phyloP scores from a whole-genome alignment of 2,113 vertebrate genomes.

The Gallinago jamesoni region DNA sequence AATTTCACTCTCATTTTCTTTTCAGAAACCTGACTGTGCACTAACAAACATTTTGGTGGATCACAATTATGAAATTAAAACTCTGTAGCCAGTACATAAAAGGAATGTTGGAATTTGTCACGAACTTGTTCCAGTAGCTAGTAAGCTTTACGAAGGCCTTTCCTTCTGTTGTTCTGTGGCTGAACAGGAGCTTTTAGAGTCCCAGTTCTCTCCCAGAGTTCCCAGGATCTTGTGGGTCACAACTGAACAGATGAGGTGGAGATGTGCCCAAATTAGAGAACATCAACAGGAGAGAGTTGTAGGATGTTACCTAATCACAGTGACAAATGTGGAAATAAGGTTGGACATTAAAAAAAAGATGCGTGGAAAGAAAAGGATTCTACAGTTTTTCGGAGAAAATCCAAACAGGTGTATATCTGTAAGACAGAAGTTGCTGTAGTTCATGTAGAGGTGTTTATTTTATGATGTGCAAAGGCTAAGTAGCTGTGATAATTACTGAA shows the following conservation, averaged over 20 bases:
- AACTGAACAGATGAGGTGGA: neutral
- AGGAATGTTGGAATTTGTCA: neutral
- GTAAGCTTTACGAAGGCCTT: neutral
- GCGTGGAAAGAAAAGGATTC: neutral
- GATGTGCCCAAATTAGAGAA: neutral
- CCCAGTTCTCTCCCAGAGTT: neutral
- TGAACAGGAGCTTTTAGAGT: neutral
- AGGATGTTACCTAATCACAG: neutral
- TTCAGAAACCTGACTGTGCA: neutral
- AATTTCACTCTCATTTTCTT: neutral
- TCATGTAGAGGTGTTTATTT: neutral
- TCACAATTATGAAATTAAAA: neutral
- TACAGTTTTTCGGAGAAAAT: neutral
- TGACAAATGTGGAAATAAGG: neutral
- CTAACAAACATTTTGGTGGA: neutral
- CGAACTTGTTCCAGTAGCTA: neutral
- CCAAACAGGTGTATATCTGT: neutral
- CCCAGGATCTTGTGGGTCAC: neutral
- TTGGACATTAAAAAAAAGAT: neutral
- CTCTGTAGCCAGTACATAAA: neutral
- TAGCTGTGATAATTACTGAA: neutral
- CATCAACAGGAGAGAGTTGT: neutral
- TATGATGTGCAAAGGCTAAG: neutral
- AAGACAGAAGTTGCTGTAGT: neutral
- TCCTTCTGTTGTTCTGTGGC: neutral